A percentile compares a stretch with the other conserved stretches of the same genome.
phyloP scores from a whole-genome alignment of 2,113 vertebrate genomes.

The Macrotis lagotis region DNA sequence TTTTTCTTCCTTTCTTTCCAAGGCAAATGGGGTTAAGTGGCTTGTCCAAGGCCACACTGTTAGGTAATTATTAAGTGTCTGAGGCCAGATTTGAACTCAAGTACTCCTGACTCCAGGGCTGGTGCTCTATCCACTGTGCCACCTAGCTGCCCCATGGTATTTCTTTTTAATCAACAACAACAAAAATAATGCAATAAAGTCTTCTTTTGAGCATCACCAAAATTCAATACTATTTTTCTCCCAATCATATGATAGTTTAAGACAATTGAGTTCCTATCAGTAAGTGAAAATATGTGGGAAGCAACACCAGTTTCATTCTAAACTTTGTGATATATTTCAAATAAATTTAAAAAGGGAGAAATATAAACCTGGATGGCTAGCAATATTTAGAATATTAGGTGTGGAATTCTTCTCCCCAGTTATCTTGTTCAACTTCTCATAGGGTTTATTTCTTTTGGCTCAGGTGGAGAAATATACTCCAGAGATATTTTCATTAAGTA shows the following conservation, averaged over 20 bases:
- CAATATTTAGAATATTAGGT: neutral
- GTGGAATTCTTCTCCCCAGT: rapidly evolving
- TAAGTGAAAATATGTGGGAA: neutral
- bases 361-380: neutral
- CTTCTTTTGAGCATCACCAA: neutral
- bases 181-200: neutral
- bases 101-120: too few relatives aligned
- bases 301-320: neutral
- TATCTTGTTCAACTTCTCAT: neutral
- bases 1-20: too few relatives aligned
- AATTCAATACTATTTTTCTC: neutral
- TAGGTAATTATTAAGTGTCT: too few relatives aligned
- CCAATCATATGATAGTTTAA: neutral
- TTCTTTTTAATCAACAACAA: neutral
- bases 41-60: too few relatives aligned
- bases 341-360: neutral
- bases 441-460: neutral
- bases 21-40: too few relatives aligned
- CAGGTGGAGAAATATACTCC: conserved; percentile 42
- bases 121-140: too few relatives aligned
- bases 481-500: conserved; percentile 11
- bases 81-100: too few relatives aligned
- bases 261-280: neutral
- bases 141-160: too few relatives aligned
- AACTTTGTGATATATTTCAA: neutral